Evolutionary conservation across 2,888 invertebrate species (phyloP).

Genomic region (Abrostola tripartita): DNA sequence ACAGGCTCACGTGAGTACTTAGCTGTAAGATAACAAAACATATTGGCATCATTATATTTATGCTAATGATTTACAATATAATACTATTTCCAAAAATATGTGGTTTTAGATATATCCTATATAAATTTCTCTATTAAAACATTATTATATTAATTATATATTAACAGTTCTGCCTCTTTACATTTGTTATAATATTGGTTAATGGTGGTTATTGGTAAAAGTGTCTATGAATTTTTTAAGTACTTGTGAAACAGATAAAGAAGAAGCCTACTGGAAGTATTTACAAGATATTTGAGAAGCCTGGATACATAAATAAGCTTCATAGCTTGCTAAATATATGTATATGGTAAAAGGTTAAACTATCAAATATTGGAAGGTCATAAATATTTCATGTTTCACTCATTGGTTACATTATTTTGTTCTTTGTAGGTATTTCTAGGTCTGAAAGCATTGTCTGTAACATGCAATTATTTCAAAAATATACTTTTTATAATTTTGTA

Average conservation of each 20-base stretch:
- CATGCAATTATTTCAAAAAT: background rate
- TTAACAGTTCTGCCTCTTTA: background rate
- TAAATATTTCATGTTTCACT: background rate
- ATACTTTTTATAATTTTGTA: background rate
- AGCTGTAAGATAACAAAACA: constrained; percentile 65
- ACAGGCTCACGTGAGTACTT: constrained; percentile 81
- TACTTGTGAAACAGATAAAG: constrained; percentile 6
- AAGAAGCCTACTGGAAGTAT: background rate
- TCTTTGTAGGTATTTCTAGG: background rate
- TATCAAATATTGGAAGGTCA: background rate
- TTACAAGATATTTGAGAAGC: background rate
- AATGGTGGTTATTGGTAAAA: background rate
- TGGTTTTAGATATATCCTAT: background rate
- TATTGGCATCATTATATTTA: constrained; percentile 38
- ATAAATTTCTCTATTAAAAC: background rate
- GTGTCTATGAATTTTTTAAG: background rate
- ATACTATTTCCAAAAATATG: constrained; percentile 5
- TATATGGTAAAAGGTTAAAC: background rate
- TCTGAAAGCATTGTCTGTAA: background rate
- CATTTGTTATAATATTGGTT: background rate
- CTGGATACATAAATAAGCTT: background rate
- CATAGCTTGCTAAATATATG: background rate
- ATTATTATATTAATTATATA: background rate
- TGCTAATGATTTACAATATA: constrained; percentile 4
- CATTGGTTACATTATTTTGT: constrained; percentile 1